Conservation (phyloP, 2,113 vertebrate genomes). For the Promerops cafer region DNA sequence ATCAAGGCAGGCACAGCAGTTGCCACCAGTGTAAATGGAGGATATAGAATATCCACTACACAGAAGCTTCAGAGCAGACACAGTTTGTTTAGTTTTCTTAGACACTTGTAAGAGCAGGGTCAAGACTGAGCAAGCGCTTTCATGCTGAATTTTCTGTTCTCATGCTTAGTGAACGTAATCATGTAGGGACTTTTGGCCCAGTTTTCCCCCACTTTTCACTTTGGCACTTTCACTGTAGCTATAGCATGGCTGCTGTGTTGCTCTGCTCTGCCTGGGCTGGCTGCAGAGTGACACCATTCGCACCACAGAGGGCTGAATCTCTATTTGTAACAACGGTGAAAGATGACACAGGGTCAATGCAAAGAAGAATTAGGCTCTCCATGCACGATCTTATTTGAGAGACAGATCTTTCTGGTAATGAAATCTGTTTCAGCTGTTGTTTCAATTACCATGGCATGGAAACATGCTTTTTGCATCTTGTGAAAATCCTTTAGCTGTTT, state of each 20-base stretch:
- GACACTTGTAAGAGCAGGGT: neutral
- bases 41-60: neutral
- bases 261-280: neutral
- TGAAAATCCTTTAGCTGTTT: neutral
- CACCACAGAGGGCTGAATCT: neutral
- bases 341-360: neutral
- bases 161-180: neutral
- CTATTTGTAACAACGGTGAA: neutral
- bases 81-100: neutral
- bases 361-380: neutral
- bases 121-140: neutral
- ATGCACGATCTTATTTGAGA: neutral
- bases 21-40: neutral
- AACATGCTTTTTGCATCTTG: neutral
- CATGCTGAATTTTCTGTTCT: neutral
- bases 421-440: constrained; percentile 2
- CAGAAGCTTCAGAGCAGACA: neutral
- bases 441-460: neutral
- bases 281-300: neutral
- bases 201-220: neutral
- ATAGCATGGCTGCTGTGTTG: neutral
- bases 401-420: neutral
- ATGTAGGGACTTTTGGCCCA: neutral
- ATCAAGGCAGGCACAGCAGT: neutral
- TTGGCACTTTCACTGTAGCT: neutral